Evolutionary conservation across 2,113 vertebrate genomes (phyloP).

Genomic region (Eurystomus gularis): DNA sequence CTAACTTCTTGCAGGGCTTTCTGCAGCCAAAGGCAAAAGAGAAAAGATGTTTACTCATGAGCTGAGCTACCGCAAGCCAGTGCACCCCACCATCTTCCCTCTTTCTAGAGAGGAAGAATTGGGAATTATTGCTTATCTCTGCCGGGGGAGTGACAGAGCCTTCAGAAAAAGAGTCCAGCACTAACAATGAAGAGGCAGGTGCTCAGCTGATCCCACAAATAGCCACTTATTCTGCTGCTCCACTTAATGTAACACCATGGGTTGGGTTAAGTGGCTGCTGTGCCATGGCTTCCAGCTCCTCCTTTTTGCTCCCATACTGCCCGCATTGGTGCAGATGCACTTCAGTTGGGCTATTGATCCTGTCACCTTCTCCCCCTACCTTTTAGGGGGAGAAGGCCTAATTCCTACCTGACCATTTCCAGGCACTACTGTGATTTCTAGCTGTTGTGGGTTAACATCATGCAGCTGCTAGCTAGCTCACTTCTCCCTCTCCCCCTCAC

Average conservation of each 20-base stretch:
- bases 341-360: too few relatives aligned
- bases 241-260: neutral
- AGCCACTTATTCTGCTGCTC: neutral
- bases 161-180: neutral
- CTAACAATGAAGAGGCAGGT: neutral
- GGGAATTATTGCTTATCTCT: neutral
- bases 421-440: too few relatives aligned
- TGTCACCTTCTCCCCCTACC: too few relatives aligned
- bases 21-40: neutral
- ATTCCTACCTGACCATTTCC: too few relatives aligned
- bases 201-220: neutral
- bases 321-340: too few relatives aligned
- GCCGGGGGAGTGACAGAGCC: neutral
- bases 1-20: neutral
- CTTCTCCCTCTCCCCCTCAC: too few relatives aligned
- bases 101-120: neutral
- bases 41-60: neutral
- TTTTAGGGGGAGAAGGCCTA: too few relatives aligned
- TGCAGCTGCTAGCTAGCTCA: too few relatives aligned
- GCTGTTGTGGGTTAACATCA: too few relatives aligned
- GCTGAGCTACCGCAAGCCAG: neutral
- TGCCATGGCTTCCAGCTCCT: too few relatives aligned
- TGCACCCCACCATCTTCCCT: neutral
- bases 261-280: neutral
- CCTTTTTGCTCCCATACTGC: too few relatives aligned